A percentile compares a stretch with the other conserved stretches of the same genome.
Evolutionary conservation across 2,888 invertebrate species (phyloP).

Genomic region (Tipula lateralis): DNA sequence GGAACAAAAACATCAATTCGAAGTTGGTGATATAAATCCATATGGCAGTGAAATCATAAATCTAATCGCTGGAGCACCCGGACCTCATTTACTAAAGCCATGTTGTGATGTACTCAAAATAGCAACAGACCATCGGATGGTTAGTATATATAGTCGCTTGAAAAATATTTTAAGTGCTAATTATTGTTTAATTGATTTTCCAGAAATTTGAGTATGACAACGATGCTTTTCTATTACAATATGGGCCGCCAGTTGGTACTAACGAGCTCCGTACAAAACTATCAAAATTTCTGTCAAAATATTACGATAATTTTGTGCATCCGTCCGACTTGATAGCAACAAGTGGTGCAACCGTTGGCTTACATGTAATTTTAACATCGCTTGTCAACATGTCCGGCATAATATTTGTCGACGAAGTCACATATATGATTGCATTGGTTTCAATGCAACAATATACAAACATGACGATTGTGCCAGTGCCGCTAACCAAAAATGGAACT

Average conservation of each 20-base stretch:
- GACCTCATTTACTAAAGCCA: slow-evolving; percentile 51
- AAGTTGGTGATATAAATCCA: slow-evolving; percentile 49
- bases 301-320: slow-evolving; percentile 49
- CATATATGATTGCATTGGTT: slow-evolving; percentile 59
- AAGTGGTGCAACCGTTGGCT: slow-evolving; percentile 58
- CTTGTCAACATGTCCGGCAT: slow-evolving; percentile 53
- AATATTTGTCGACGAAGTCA: slow-evolving; percentile 61
- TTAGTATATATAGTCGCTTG: slow-evolving; percentile 35
- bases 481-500: slow-evolving; percentile 47
- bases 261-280: slow-evolving; percentile 51
- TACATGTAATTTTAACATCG: slow-evolving; percentile 53
- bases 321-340: slow-evolving; percentile 55
- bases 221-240: slow-evolving; percentile 52
- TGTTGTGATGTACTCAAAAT: slow-evolving; percentile 49
- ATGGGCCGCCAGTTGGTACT: slow-evolving; percentile 51
- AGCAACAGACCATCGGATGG: slow-evolving; percentile 52
- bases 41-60: slow-evolving; percentile 50
- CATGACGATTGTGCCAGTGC: slow-evolving; percentile 50
- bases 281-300: slow-evolving; percentile 49
- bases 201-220: slow-evolving; percentile 44
- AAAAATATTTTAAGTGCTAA: neutral
- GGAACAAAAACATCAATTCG: slow-evolving; percentile 50
- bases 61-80: slow-evolving; percentile 54
- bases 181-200: slow-evolving; percentile 28
- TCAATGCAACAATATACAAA: slow-evolving; percentile 54